These are phyloP conservation scores for Cardiocondyla obscurior DNA, from an alignment of 1,140 invertebrate species.

Conservation along the genomic window DNA sequence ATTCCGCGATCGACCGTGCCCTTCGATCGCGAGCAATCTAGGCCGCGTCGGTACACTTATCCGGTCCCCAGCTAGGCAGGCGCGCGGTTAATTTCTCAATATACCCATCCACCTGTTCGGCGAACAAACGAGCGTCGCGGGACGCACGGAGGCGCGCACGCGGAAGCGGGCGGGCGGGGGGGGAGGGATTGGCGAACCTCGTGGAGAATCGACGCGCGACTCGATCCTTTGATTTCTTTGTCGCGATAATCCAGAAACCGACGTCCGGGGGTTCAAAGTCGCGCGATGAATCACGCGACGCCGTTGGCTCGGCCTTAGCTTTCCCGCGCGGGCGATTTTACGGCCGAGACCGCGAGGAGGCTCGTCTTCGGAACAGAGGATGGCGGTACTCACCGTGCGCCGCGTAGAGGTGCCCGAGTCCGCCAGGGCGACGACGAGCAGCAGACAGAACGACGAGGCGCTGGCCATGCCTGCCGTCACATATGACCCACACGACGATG, in stretches of 20 bases:
- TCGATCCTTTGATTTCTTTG: not conserved
- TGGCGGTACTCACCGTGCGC: slow-evolving; percentile 55
- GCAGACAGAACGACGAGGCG: slow-evolving; percentile 38
- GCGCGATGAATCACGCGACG: slow-evolving; percentile 58
- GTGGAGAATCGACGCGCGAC: too few relatives aligned
- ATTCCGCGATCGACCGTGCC: slow-evolving; percentile 25
- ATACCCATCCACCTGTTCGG: slow-evolving; percentile 38
- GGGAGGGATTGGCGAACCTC: not conserved
- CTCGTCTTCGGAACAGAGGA: too few relatives aligned
- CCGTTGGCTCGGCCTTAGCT: not conserved
- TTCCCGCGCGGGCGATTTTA: too few relatives aligned
- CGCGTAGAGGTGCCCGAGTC: slow-evolving; percentile 34
- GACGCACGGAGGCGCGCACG: not conserved
- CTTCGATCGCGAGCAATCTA: slow-evolving; percentile 38
- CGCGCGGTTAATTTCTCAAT: slow-evolving; percentile 33
- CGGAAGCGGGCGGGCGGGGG: not conserved
- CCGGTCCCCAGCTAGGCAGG: slow-evolving; percentile 11
- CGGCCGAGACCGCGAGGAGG: too few relatives aligned
- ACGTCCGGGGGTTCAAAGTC: slow-evolving; percentile 42
- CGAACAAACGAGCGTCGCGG: not conserved
- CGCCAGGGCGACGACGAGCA: slow-evolving; percentile 35
- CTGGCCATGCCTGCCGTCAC: slow-evolving; percentile 56
- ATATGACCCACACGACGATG: slow-evolving; percentile 3
- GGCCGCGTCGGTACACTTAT: slow-evolving; percentile 29
- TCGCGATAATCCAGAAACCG: not conserved